Conservation (phyloP, 2,888 invertebrate genomes). For the Campoletis raptor region DNA sequence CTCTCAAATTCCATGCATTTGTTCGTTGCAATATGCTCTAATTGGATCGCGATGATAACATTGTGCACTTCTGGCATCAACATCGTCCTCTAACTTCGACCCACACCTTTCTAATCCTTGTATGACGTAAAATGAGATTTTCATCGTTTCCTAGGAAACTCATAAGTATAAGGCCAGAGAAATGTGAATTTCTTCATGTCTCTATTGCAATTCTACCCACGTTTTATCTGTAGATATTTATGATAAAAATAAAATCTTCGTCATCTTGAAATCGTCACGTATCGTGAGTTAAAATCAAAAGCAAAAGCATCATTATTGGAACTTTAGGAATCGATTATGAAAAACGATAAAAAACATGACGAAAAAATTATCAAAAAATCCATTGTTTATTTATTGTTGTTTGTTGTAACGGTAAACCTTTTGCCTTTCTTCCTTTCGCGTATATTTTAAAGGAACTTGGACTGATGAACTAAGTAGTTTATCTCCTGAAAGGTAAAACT, state of each 20-base stretch:
- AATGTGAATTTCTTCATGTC: not conserved
- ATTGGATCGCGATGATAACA: slow-evolving; percentile 3
- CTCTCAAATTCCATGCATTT: slow-evolving; percentile 6
- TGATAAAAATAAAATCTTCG: not conserved
- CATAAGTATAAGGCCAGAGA: not conserved
- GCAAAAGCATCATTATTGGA: not conserved
- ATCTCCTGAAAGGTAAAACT: not conserved
- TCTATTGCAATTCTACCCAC: not conserved
- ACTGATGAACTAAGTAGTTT: slow-evolving; percentile 9
- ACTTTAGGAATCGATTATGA: not conserved
- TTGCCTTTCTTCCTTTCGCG: not conserved
- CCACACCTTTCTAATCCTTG: slow-evolving; percentile 6
- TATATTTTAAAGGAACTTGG: not conserved
- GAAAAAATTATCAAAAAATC: not conserved
- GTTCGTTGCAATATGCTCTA: slow-evolving; percentile 8
- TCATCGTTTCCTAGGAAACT: not conserved
- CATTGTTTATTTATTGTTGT: not conserved
- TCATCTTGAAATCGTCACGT: not conserved
- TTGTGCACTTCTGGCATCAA: not conserved
- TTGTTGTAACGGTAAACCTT: not conserved
- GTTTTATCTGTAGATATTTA: not conserved
- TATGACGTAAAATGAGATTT: slow-evolving; percentile 11
- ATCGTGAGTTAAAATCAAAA: not conserved
- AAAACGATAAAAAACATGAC: not conserved
- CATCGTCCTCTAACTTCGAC: not conserved